Conservation (phyloP, 35 echinoderm and acorn worm genomes). For the Eucidaris tribuloides region DNA sequence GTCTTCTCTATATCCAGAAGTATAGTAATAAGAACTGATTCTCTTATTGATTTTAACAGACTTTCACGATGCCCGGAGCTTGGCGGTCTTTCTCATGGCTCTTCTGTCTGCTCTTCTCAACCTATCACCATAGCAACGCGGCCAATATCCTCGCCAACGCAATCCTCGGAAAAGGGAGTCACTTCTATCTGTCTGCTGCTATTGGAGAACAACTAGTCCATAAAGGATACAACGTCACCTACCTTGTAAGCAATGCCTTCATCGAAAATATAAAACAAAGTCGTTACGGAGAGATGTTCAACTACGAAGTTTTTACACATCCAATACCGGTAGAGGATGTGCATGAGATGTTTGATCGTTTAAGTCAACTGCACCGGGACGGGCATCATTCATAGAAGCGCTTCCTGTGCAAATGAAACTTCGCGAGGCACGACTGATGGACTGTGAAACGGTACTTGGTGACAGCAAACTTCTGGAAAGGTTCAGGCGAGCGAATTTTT, state of each 20-base stretch:
- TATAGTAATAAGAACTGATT: too few relatives aligned
- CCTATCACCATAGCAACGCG: not conserved
- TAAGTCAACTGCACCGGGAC: not conserved
- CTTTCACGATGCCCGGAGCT: too few relatives aligned
- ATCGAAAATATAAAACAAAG: not conserved
- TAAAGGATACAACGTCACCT: not conserved
- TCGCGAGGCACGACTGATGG: too few relatives aligned
- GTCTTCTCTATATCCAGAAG: too few relatives aligned
- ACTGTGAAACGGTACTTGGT: not conserved
- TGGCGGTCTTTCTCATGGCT: too few relatives aligned
- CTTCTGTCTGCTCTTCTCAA: too few relatives aligned
- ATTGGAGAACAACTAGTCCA: not conserved
- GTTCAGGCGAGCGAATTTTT: not conserved
- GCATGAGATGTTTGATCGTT: not conserved
- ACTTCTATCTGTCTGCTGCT: not conserved
- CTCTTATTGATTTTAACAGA: too few relatives aligned
- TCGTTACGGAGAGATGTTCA: not conserved
- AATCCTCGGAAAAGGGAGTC: not conserved
- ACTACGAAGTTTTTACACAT: not conserved
- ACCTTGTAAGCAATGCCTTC: not conserved
- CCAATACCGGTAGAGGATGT: not conserved
- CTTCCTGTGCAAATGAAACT: too few relatives aligned
- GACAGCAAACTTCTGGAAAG: not conserved
- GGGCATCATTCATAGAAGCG: too few relatives aligned
- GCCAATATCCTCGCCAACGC: not conserved